phyloP scores from a whole-genome alignment of 2,797 vertebrate genomes.

The Sebastes trivittatus region DNA sequence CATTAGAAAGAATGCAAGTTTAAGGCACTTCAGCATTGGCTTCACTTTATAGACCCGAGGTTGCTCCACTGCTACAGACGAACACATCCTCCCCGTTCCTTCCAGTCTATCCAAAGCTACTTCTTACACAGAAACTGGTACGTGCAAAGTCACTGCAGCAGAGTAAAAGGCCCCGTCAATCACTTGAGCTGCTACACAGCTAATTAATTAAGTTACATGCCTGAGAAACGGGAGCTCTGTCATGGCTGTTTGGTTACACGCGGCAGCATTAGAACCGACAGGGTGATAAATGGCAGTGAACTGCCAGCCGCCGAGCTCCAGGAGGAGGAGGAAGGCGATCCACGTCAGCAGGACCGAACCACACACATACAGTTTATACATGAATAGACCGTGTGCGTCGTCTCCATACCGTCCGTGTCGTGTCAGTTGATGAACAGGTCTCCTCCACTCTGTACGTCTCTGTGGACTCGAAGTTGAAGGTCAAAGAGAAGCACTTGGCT shows the following conservation, averaged over 20 bases:
- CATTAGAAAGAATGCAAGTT: too few species aligned
- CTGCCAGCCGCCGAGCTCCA: constrained; percentile 13
- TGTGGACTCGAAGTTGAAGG: constrained; percentile 53
- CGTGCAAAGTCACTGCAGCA: constrained; percentile 48
- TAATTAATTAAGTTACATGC: constrained; percentile 76
- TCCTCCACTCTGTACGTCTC: constrained; percentile 27
- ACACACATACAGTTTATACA: not conserved
- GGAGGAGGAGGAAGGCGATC: constrained; percentile 4
- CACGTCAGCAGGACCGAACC: constrained; percentile 9
- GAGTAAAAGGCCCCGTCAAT: constrained; percentile 80
- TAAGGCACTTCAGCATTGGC: too few species aligned
- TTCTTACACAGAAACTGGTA: not conserved
- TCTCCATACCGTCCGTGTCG: constrained; percentile 12
- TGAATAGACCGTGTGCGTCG: not conserved
- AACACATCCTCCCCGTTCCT: not conserved
- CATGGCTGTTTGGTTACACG: constrained; percentile 49
- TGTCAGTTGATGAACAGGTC: constrained; percentile 47
- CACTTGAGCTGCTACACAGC: constrained; percentile 39
- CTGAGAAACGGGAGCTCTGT: constrained; percentile 52
- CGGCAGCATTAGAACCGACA: constrained; percentile 45
- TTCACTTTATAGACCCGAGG: too few species aligned
- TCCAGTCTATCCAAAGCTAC: not conserved
- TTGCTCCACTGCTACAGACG: not conserved
- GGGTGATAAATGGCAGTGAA: constrained; percentile 57
- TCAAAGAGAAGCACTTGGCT: constrained; percentile 50